These are phyloP conservation scores for Drosophila bipectinata DNA, from an alignment of 1,140 invertebrate genomes.

Conservation along the genomic window DNA sequence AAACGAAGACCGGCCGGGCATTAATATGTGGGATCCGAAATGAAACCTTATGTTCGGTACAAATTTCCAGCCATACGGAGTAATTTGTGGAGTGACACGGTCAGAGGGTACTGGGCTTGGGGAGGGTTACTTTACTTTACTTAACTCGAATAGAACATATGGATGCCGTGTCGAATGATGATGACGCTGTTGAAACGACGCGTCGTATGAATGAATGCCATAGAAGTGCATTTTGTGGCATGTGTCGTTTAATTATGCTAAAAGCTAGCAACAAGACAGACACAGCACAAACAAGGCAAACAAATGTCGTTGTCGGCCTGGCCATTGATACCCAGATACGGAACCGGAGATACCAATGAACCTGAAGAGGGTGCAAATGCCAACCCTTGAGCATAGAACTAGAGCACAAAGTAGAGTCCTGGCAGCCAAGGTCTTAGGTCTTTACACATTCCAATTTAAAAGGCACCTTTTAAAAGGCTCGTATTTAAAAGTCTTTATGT, in stretches of 20 bases:
- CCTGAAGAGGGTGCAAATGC: conserved; percentile 64
- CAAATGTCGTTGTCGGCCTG: conserved; percentile 47
- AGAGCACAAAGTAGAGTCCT: conserved; percentile 18
- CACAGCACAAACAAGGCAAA: conserved; percentile 55
- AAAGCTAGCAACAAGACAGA: conserved; percentile 71
- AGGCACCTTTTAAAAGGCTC: no score
- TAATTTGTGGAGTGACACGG: conserved; percentile 41
- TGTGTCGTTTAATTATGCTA: conserved; percentile 83
- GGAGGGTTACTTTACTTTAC: not conserved
- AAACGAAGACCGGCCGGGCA: conserved; percentile 10
- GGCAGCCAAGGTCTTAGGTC: not conserved
- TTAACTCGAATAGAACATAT: conserved; percentile 69
- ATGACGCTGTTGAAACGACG: conserved; percentile 38
- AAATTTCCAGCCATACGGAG: conserved; percentile 60
- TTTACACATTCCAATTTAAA: not conserved
- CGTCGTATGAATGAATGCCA: conserved; percentile 49
- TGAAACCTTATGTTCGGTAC: conserved; percentile 73
- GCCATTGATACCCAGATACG: conserved; percentile 60
- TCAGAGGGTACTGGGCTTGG: not conserved
- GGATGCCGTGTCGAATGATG: conserved; percentile 70
- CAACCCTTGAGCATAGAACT: conserved; percentile 56
- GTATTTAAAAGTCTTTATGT: no score
- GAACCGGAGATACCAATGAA: conserved; percentile 3
- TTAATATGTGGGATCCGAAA: conserved; percentile 25
- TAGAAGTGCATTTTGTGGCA: conserved; percentile 83